Conservation (phyloP, 2,113 vertebrate species). For the Hemichromis elongatus region DNA sequence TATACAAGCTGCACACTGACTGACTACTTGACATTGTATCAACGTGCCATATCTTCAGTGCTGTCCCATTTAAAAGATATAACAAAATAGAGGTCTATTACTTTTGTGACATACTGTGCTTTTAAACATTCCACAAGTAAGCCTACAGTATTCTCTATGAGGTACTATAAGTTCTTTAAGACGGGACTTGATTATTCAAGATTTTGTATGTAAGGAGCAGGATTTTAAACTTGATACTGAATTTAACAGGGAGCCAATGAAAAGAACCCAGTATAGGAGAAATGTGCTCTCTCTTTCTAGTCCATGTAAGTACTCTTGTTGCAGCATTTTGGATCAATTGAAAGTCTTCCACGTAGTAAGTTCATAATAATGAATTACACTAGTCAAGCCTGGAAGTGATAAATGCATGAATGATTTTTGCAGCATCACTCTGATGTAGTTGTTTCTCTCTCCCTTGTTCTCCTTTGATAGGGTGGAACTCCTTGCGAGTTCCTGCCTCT, state of each 20-base stretch:
- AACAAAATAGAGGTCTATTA: background rate
- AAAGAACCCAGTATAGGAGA: background rate
- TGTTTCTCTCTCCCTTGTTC: background rate
- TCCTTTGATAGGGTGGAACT: background rate
- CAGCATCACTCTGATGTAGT: background rate
- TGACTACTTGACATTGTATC: background rate
- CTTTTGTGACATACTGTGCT: background rate
- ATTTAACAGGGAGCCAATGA: background rate
- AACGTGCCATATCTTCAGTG: background rate
- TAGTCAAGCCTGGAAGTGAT: background rate
- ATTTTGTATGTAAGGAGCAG: no score
- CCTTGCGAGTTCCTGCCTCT: background rate
- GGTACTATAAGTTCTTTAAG: background rate
- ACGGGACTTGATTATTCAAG: no score
- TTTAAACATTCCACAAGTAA: background rate
- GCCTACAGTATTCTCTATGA: background rate
- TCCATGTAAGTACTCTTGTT: background rate
- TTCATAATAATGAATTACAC: background rate
- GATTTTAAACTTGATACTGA: background rate
- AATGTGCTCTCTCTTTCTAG: background rate
- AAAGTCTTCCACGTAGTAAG: background rate
- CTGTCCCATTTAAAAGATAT: background rate
- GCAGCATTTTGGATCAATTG: background rate
- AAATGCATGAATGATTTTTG: background rate
- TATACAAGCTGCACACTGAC: background rate